These are phyloP conservation scores for Picathartes gymnocephalus DNA, from an alignment of 2,113 vertebrate species.

Conservation along the genomic window DNA sequence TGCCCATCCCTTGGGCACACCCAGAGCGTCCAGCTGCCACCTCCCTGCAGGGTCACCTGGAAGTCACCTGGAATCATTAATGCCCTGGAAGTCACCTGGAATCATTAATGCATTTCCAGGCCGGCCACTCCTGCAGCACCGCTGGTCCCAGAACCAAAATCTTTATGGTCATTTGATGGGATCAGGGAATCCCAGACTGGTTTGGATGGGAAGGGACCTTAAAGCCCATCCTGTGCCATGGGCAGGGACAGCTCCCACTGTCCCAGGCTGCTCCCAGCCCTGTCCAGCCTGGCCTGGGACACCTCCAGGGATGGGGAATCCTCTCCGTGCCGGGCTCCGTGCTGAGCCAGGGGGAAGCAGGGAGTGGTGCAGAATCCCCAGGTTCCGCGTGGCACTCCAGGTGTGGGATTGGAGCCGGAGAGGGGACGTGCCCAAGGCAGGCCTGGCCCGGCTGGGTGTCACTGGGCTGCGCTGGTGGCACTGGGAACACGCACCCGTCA, in stretches of 20 bases:
- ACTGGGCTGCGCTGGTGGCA: neutral
- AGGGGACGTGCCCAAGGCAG: fast-evolving
- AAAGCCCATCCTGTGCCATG: fast-evolving
- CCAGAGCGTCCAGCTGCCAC: neutral
- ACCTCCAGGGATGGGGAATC: neutral
- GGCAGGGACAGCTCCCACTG: neutral
- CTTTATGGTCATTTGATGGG: fast-evolving
- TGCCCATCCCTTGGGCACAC: fast-evolving
- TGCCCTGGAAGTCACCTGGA: neutral
- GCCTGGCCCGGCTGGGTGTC: neutral
- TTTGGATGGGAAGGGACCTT: neutral
- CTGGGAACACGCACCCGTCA: neutral
- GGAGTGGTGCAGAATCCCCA: fast-evolving
- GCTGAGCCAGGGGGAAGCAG: neutral
- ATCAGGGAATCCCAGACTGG: neutral
- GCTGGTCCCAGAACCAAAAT: fast-evolving
- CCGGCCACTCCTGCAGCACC: neutral
- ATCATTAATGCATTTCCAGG: neutral
- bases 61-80: too few species aligned
- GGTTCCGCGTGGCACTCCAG: fast-evolving
- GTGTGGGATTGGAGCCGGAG: fast-evolving
- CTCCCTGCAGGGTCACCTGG: fast-evolving
- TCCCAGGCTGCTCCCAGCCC: neutral
- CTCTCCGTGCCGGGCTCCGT: neutral
- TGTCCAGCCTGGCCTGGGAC: neutral